Base-by-base conservation (phyloP, 1,140 invertebrate species). In the Papilio glaucus region DNA sequence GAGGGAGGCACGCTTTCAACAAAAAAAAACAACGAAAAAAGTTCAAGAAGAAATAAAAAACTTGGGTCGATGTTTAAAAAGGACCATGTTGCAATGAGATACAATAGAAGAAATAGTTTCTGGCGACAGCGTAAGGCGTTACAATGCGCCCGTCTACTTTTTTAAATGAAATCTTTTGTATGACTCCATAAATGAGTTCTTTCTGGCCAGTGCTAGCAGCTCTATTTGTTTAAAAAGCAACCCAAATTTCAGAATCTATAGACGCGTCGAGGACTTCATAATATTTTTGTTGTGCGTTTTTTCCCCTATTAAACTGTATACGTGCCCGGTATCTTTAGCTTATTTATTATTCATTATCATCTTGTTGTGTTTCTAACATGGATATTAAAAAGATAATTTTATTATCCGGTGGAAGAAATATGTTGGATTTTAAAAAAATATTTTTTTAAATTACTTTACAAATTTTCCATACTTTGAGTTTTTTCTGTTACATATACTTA, bases 71-170 rank as follows among this genome's bases (percentile, higher is more conserved):
- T 83, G 84, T 89, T 90, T 91, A 80, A 89, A 88, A 86, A 87
- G 79, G 85, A 79, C 81, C 78, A 77, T 80, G 84, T 83, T 85
- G 84, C 83, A 85, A 87, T 83, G 79, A 79, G 70, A 81, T 71
- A 86, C 87, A 88, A 89, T 88, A 85, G 82, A 81, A 78, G 81
- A 83, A 84, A 83, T 86, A 79, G 82, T 84, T 80, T 85, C 85
- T 86, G 84, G 81, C 82, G 86, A 86, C 86, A 88, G 76, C 72
- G 75, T 76, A 74, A 72, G 78, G 73, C 76, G 76, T 74, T 71
- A 78, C 77, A 84, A 83, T 79, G 72, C 72, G 65, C 72, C 71
- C 49, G 68, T 42, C 71, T 71, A 29, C 41, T 41, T 65, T 74
- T 78, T 41, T 60, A 42, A 71, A 70, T 72, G 60, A 70, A 71